Conservation (phyloP, 2,888 invertebrate genomes). For the Embidobia sp. region DNA sequence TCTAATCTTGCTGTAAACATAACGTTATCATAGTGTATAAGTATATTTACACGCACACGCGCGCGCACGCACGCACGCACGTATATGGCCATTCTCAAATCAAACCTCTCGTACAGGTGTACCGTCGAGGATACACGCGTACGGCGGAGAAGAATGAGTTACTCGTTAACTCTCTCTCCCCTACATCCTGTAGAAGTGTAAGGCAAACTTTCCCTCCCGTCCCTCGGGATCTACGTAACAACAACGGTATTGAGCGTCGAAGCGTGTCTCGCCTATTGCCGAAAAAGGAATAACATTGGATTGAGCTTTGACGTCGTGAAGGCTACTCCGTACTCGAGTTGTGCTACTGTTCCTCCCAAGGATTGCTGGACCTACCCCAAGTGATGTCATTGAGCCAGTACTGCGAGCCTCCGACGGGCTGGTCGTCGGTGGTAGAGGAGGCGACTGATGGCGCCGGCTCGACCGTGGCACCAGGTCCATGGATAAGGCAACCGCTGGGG, state of each 20-base stretch:
- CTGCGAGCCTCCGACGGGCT: slow-evolving; percentile 72
- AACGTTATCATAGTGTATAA: too few relatives aligned
- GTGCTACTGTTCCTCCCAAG: slow-evolving; percentile 49
- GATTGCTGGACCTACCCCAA: slow-evolving; percentile 77
- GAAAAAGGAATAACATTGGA: slow-evolving; percentile 36
- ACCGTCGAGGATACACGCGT: too few relatives aligned
- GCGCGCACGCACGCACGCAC: too few relatives aligned
- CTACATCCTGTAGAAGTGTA: slow-evolving; percentile 12
- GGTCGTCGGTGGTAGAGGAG: slow-evolving; percentile 78
- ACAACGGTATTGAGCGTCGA: slow-evolving; percentile 59
- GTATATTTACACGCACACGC: too few relatives aligned
- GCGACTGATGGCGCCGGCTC: slow-evolving; percentile 76
- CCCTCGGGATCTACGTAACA: slow-evolving; percentile 50
- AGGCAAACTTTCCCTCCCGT: slow-evolving; percentile 39
- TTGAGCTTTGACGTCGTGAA: too few relatives aligned
- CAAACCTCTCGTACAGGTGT: too few relatives aligned
- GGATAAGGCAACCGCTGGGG: slow-evolving; percentile 76
- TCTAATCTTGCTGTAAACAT: too few relatives aligned
- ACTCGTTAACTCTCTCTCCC: too few relatives aligned
- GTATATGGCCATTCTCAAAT: too few relatives aligned
- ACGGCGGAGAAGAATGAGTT: too few relatives aligned
- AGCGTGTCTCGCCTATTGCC: slow-evolving; percentile 44
- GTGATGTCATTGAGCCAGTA: slow-evolving; percentile 80
- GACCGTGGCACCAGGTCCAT: slow-evolving; percentile 74
- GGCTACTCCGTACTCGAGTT: slow-evolving; percentile 20